Evolutionary conservation across 2,113 vertebrate genomes (phyloP).

Genomic region (Australoheros scitulus): DNA sequence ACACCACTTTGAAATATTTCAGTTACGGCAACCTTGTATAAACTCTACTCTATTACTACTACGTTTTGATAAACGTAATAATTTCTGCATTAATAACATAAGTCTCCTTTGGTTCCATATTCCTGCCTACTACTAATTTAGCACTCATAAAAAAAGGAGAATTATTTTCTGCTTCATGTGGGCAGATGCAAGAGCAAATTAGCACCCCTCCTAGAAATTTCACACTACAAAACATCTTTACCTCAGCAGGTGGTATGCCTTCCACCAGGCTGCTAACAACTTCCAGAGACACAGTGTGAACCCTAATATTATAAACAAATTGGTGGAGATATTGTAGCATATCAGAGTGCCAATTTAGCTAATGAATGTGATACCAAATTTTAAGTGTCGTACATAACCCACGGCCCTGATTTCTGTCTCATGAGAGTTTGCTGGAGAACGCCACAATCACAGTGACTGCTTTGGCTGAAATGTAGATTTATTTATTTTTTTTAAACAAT

Average conservation of each 20-base stretch:
- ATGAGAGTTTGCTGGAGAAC: background rate
- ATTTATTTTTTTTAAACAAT: too few species aligned
- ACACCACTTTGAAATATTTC: constrained; percentile 25
- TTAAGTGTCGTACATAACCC: constrained; percentile 1
- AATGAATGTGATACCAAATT: constrained; percentile 37
- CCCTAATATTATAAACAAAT: constrained; percentile 43
- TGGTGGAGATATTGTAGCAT: constrained; percentile 14
- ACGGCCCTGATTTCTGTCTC: background rate
- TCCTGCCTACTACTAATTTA: background rate
- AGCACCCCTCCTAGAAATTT: constrained; percentile 56
- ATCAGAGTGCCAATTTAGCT: constrained; percentile 35
- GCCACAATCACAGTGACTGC: background rate
- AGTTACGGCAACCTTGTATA: background rate
- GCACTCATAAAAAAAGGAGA: constrained; percentile 20
- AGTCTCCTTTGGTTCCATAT: background rate
- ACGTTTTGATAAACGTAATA: background rate
- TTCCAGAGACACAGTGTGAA: constrained; percentile 44
- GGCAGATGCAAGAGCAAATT: constrained; percentile 49
- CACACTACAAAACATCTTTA: constrained; percentile 57
- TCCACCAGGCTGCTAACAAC: constrained; percentile 55
- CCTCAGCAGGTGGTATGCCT: constrained; percentile 51
- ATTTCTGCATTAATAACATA: background rate
- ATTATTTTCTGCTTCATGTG: constrained; percentile 46
- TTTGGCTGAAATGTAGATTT: background rate
- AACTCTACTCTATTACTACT: background rate